Base-by-base conservation (phyloP, 2,888 invertebrate genomes). In the Drosophila meridiana region DNA sequence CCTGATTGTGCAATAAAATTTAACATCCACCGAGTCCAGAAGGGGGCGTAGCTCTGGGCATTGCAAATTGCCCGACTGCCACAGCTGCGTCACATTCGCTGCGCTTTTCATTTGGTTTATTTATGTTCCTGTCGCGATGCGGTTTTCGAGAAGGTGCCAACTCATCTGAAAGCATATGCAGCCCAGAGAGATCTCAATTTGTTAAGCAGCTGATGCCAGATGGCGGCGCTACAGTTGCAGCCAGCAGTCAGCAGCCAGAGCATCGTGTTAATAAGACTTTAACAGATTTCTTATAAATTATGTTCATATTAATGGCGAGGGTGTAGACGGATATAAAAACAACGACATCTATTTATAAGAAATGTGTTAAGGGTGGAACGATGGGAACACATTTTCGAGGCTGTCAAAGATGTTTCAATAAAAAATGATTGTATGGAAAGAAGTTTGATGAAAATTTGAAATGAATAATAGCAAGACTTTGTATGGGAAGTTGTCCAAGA, bases 21-120 rank as follows among this genome's bases (percentile, higher is more conserved):
- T 7, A 38, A 42, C 28, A 45, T 14, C 30, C 28, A 45, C 14
- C 30, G 30, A 42, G 26, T 63, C 32, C 13, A 36, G 14, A 28
- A 57, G 55, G 50, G 62, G 79, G 70, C 71, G 82, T 73, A 63
- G 74, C 65, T 32, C 62, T 48, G 72, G 78, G 90, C 87, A 83
- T 82, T 86, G 88, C 88, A 75, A 88, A 89, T 82, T 73, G 88
- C 58, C 74, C 43, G 59, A 50, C 42, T 42, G 68, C 57, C 87
- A 73, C 87, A 90, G 90, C 80, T 90, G 87, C 61, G 82, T n/a
- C 71, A 60, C 73, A 90, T 89, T 89, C 75, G 90, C 34, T 78
- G 80, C 78, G 87, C 89, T 89, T 83, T 88, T 90, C 90, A 82
- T 82, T 90, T 86, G 76, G 73, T 79, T 85, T 89, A 87, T 87